Evolutionary conservation across 2,113 vertebrate species (phyloP).

Genomic region (Puntigrus tetrazona): DNA sequence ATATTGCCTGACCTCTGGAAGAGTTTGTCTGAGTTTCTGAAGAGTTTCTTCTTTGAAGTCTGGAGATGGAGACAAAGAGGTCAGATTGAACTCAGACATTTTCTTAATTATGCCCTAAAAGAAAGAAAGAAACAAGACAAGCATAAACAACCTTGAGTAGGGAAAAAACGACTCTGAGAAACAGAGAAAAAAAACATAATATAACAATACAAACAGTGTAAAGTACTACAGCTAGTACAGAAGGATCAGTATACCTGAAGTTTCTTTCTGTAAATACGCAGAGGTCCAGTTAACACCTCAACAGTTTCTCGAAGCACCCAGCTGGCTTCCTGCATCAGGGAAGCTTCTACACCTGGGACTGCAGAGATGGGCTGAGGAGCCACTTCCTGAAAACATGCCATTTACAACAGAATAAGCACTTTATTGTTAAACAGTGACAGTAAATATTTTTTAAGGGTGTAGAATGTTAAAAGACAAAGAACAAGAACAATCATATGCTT

Average conservation of each 20-base stretch:
- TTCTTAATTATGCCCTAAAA: conserved; percentile 63
- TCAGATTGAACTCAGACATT: conserved; percentile 58
- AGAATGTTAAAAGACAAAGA: neutral
- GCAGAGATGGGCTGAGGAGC: conserved; percentile 32
- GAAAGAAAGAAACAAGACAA: neutral
- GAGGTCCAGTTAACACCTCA: conserved; percentile 56
- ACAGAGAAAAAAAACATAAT: neutral
- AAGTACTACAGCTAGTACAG: neutral
- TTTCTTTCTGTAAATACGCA: conserved; percentile 62
- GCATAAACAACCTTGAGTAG: neutral
- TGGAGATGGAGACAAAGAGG: conserved; percentile 49
- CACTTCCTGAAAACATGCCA: conserved; percentile 52
- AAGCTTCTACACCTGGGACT: conserved; percentile 43
- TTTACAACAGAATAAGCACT: neutral
- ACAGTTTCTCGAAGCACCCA: conserved; percentile 54
- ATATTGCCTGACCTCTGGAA: conserved; percentile 61
- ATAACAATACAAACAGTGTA: neutral
- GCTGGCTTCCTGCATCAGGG: conserved; percentile 58
- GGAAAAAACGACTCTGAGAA: no score
- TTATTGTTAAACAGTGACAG: neutral
- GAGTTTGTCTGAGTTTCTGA: conserved; percentile 55
- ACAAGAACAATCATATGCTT: neutral
- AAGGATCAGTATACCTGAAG: conserved; percentile 64
- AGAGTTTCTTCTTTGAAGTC: conserved; percentile 46
- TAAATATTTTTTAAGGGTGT: neutral